Conservation (phyloP, 2,888 invertebrate species). For the Lysandra bellargus region DNA sequence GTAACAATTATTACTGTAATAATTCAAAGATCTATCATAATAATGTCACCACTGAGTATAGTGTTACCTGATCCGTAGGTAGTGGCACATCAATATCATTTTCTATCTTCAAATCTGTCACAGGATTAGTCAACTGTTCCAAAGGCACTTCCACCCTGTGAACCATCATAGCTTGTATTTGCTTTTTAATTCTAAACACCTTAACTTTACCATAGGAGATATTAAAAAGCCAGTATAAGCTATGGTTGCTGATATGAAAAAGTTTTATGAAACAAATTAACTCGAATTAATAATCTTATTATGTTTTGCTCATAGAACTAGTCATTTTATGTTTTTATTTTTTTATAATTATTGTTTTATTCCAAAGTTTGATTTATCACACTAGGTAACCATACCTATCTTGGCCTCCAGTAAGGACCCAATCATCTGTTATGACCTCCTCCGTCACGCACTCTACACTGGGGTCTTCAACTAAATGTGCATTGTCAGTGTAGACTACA, state of each 20-base stretch:
- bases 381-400: slow-evolving; percentile 78
- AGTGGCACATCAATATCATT: slow-evolving; percentile 88
- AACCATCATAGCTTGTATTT: slow-evolving; percentile 39
- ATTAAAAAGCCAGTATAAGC: no score
- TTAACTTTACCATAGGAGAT: neutral
- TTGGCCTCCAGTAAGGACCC: slow-evolving; percentile 87
- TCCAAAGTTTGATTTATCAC: neutral
- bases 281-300: no score
- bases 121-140: slow-evolving; percentile 77
- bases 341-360: neutral
- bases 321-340: no score
- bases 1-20: no score
- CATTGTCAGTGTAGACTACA: slow-evolving; percentile 68
- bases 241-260: no score
- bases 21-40: no score
- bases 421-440: slow-evolving; percentile 90
- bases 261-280: no score
- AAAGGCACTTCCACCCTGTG: slow-evolving; percentile 85
- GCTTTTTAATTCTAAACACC: neutral
- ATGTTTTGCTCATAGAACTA: no score
- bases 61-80: slow-evolving; percentile 89
- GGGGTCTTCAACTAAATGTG: slow-evolving; percentile 64
- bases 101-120: slow-evolving; percentile 77
- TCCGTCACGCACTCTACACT: slow-evolving; percentile 85
- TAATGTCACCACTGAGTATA: neutral